Evolutionary conservation across 2,888 invertebrate genomes (phyloP), one percentile per base, ranked within the genome.

Genomic region (Rhingia campestris): DNA sequence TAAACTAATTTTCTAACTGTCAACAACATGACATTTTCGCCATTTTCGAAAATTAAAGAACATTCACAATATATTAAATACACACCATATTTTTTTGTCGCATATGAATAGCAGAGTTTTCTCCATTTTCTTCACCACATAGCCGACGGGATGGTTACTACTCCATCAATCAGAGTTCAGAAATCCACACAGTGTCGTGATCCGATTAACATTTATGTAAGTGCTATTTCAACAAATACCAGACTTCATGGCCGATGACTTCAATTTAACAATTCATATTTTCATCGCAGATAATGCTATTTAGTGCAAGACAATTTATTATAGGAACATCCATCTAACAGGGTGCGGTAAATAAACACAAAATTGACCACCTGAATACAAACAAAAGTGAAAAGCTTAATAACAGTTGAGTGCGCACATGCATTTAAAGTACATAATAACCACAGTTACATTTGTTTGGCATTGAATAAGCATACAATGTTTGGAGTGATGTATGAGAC

Each of bases 351-450:
- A n/a, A 32, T n/a, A 51, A 43, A 12, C n/a, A 45, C 9, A 49
- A 66, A 56, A 64, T 45, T 30, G 49, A 63, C 59, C 69, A 47
- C 53, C 30, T 51, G 70, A 70, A 81, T 81, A 63, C 67, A 61
- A 56, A 73, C 56, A 72, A 77, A 82, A 82, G 82, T 77, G 73
- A 82, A 77, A 82, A 73, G 63, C 53, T 51, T 43, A 61, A 82
- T 56, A 82, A 73, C 56, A 61, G 56, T 72, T 49, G 51, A 67
- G 63, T 69, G 72, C 59, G 63, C 76, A 76, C 81, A 56, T 82
- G 82, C 63, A 77, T 74, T 82, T 82, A 10, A 74, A 82, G 64
- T 59, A 75, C 63, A 53, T 67, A 61, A 45, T 82, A 63, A 58
- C 63, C 82, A 59, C 56, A 70, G 14, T 35, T 49, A 51, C 22